Evolutionary conservation across 2,888 invertebrate genomes (phyloP).

Genomic region (Dyspetes luteomarginatus): DNA sequence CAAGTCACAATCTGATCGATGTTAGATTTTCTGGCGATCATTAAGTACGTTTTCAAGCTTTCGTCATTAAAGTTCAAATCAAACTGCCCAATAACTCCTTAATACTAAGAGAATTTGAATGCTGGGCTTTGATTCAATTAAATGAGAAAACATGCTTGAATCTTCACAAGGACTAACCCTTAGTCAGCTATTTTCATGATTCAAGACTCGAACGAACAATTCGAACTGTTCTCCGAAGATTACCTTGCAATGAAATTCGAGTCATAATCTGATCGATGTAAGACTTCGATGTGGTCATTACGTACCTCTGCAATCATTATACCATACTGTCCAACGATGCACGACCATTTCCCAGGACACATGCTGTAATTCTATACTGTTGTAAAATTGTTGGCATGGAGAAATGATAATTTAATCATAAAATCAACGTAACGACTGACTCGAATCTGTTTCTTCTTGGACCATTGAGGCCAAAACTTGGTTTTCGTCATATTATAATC

Average conservation of each 20-base stretch:
- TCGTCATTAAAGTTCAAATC: too few relatives aligned
- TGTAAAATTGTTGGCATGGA: background rate
- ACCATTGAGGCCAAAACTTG: constrained; percentile 2
- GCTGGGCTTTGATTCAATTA: too few relatives aligned
- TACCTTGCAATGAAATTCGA: constrained; percentile 13
- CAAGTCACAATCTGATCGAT: too few relatives aligned
- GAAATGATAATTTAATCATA: constrained; percentile 52
- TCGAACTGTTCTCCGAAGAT: background rate
- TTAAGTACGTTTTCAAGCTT: too few relatives aligned
- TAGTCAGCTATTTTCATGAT: background rate
- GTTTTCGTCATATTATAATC: background rate
- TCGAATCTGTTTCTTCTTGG: constrained; percentile 7
- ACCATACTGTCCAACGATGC: background rate
- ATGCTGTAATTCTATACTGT: background rate
- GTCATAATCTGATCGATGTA: constrained; percentile 8
- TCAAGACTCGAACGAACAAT: background rate
- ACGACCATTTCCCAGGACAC: background rate
- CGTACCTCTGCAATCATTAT: background rate
- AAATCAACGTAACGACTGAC: constrained; percentile 47
- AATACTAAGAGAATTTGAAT: too few relatives aligned
- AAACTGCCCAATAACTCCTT: too few relatives aligned
- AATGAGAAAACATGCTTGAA: too few relatives aligned
- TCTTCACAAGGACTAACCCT: too few relatives aligned
- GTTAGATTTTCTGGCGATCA: too few relatives aligned
- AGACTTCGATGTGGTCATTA: background rate